Evolutionary conservation across 2,797 vertebrate genomes (phyloP).

Genomic region (Squalus acanthias): DNA sequence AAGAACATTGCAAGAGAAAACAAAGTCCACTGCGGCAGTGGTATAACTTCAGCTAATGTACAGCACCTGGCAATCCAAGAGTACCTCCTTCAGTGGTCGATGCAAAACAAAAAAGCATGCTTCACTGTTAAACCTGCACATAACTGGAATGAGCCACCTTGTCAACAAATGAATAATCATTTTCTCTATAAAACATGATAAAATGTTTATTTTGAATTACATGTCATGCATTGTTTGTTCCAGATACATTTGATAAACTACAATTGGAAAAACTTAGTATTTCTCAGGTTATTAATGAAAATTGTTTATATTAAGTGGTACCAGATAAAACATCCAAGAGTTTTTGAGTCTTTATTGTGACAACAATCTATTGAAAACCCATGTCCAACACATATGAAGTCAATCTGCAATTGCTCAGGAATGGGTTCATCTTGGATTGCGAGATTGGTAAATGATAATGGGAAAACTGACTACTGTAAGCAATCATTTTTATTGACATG

Average conservation of each 20-base stretch:
- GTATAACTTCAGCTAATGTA: neutral
- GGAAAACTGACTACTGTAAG: neutral
- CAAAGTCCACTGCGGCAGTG: neutral
- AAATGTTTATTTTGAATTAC: neutral
- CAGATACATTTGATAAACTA: conserved; percentile 6
- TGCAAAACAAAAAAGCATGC: neutral
- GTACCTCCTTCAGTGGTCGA: neutral
- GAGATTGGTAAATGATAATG: neutral
- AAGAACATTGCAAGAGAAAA: neutral
- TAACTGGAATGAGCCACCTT: neutral
- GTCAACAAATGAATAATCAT: neutral
- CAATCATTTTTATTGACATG: conserved; percentile 1
- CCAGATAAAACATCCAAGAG: neutral
- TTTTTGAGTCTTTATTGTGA: neutral
- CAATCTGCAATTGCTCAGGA: conserved; percentile 8
- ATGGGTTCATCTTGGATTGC: neutral
- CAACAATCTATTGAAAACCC: conserved; percentile 22
- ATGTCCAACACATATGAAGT: neutral
- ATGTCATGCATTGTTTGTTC: neutral
- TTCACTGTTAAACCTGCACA: neutral
- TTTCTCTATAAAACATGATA: neutral
- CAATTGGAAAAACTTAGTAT: neutral
- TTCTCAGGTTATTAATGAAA: neutral
- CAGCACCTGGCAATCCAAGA: neutral
- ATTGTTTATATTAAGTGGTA: neutral